Percentiles rank a stretch among this genome's conserved stretches.
Conservation (phyloP, 2,113 vertebrate genomes). For the Cairina moschata region DNA sequence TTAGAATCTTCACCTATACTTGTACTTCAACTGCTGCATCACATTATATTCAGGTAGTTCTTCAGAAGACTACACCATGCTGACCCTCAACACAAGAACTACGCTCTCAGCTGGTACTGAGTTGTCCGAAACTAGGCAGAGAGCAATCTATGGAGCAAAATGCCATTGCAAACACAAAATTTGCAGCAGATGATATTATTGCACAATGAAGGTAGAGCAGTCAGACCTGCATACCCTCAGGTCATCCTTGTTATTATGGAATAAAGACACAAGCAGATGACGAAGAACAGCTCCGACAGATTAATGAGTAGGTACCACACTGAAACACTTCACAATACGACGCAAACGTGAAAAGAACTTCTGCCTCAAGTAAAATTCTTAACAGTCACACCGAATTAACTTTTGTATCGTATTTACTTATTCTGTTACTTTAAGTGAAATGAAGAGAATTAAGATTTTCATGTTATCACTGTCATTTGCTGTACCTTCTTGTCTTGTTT, state of each 20-base stretch:
- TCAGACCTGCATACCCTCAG: not conserved
- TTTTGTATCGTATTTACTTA: not conserved
- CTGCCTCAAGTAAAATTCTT: not conserved
- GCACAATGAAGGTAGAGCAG: not conserved
- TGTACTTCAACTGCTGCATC: not conserved
- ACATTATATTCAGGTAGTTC: not conserved
- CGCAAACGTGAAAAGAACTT: not conserved
- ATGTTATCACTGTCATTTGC: not conserved
- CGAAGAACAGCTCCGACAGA: not conserved
- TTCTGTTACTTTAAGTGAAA: not conserved
- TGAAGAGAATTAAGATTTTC: not conserved
- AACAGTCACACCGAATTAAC: not conserved
- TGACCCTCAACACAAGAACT: not conserved
- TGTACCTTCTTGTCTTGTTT: not conserved
- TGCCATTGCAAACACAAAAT: not conserved
- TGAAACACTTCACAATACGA: rapidly evolving
- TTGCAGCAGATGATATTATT: not conserved
- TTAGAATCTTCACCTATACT: not conserved
- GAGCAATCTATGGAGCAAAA: not conserved
- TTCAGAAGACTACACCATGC: not conserved
- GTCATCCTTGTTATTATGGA: not conserved
- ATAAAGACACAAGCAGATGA: not conserved
- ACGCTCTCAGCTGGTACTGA: not conserved
- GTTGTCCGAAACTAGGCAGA: not conserved
- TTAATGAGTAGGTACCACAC: not conserved